Evolutionary conservation across 2,113 vertebrate genomes (phyloP).

Genomic region (Pygoscelis adeliae): DNA sequence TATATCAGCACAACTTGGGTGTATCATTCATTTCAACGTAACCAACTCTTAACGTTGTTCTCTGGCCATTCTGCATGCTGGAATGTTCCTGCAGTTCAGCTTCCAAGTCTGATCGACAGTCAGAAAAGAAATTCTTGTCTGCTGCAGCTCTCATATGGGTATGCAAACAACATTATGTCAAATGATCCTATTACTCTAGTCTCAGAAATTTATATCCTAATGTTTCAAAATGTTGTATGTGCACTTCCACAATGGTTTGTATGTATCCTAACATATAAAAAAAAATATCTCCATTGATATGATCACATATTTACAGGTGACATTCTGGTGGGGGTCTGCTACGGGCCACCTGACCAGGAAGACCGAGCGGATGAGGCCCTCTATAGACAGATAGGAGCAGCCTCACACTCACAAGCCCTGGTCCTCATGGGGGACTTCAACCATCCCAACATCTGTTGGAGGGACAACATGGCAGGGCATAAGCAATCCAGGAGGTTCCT

Average conservation of each 20-base stretch:
- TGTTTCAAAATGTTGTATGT: constrained; percentile 29
- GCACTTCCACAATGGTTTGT: neutral
- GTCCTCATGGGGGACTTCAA: too few species aligned
- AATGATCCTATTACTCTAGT: constrained; percentile 46
- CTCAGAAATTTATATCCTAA: constrained; percentile 38
- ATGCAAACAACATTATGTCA: neutral
- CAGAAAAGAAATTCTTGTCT: neutral
- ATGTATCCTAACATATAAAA: neutral
- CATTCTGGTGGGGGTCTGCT: too few species aligned
- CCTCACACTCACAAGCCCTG: too few species aligned
- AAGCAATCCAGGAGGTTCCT: too few species aligned
- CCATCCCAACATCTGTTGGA: too few species aligned
- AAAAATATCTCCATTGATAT: neutral
- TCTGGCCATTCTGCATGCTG: neutral
- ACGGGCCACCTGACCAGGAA: too few species aligned
- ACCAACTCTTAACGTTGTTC: neutral
- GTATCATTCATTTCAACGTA: neutral
- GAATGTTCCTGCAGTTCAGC: neutral
- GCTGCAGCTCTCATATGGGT: neutral
- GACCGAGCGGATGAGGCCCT: too few species aligned
- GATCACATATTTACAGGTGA: neutral
- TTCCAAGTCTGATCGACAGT: neutral
- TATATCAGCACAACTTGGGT: neutral
- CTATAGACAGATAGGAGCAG: too few species aligned
- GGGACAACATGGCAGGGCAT: too few species aligned